Evolutionary conservation across 2,888 invertebrate genomes (phyloP), one percentile per base, ranked within the genome.

Genomic region (Apeira syringaria): DNA sequence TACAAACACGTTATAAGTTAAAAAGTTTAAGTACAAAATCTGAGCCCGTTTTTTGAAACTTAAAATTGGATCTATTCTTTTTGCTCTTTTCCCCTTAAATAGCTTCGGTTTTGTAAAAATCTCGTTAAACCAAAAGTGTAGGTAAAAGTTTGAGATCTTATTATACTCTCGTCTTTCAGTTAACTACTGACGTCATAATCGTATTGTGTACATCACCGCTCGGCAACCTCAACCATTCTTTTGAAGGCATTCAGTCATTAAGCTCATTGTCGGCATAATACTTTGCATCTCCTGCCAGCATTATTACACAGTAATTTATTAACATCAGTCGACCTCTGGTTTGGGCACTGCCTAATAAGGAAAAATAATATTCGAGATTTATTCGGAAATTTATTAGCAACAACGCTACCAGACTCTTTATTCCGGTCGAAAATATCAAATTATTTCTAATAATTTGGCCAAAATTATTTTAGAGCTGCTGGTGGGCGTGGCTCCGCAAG

Each of bases 241-340:
- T 27, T 40, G 38, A 49, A 48, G 46, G 56, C 40, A 50, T 54
- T 53, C 41, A 52, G 51, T 66, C 60, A 68, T 72, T 70, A 68
- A 60, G 61, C 52, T 59, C 49, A 64, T 71, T 69, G 64, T 69
- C 53, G 62, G 59, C 53, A 51, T 63, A 61, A 62, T 64, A 59
- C 59, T 67, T 62, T 57, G 57, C 65, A 59, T 64, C 60, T 54
- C 52, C 53, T 59, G 52, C 43, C 54, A 50, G 56, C 56, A 64
- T 76, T 68, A 69, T 76, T 73, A 67, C 61, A 44, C 49, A 41
- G 44, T 64, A 68, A 72, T 73, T 72, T 74, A 77, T 68, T 63
- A 64, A 54, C 64, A 52, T 55, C 61, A 60, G 61, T 46, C 56
- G 43, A 53, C 59, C 55, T 63, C 59, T 60, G 52, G 59, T 62